A percentile compares a stretch with the other conserved stretches of the same genome.
Conservation (phyloP, 2,888 invertebrate species). For the Sericinus montela region DNA sequence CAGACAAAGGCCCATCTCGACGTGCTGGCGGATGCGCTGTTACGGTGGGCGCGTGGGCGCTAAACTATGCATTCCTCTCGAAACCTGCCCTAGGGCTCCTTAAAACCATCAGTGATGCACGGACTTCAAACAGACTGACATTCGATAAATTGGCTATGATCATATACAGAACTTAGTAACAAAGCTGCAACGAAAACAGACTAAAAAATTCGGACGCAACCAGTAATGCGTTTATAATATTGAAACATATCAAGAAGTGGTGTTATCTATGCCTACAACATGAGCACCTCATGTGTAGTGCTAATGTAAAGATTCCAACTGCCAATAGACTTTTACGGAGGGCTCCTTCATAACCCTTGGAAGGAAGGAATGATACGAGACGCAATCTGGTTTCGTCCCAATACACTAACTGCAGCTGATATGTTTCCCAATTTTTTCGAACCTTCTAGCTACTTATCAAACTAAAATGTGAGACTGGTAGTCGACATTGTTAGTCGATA, state of each 20-base stretch:
- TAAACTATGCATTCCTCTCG: slow-evolving; percentile 70
- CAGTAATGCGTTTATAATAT: slow-evolving; percentile 66
- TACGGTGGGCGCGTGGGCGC: slow-evolving; percentile 96
- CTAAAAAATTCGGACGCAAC: slow-evolving; percentile 64
- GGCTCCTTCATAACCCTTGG: slow-evolving; percentile 14
- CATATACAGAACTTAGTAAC: slow-evolving; percentile 51
- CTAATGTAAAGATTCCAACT: slow-evolving; percentile 59
- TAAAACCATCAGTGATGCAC: slow-evolving; percentile 53
- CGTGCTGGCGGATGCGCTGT: slow-evolving; percentile 94
- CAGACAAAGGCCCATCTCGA: slow-evolving; percentile 98
- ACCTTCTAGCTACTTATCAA: slow-evolving; percentile 73
- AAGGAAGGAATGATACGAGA: slow-evolving; percentile 42
- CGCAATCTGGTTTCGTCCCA: slow-evolving; percentile 65
- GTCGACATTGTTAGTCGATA: slow-evolving; percentile 77
- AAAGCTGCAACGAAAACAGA: slow-evolving; percentile 50
- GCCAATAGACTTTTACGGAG: slow-evolving; percentile 37
- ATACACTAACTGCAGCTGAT: slow-evolving; percentile 62
- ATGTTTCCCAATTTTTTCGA: slow-evolving; percentile 67
- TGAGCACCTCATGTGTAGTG: slow-evolving; percentile 72
- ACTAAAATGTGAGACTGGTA: slow-evolving; percentile 80
- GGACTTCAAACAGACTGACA: slow-evolving; percentile 48
- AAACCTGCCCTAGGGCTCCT: slow-evolving; percentile 43
- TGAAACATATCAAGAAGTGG: slow-evolving; percentile 78
- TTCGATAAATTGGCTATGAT: slow-evolving; percentile 48
- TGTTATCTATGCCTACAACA: slow-evolving; percentile 62